Base-by-base conservation (phyloP, 2,797 vertebrate species). In the Urocyon cinereoargenteus region DNA sequence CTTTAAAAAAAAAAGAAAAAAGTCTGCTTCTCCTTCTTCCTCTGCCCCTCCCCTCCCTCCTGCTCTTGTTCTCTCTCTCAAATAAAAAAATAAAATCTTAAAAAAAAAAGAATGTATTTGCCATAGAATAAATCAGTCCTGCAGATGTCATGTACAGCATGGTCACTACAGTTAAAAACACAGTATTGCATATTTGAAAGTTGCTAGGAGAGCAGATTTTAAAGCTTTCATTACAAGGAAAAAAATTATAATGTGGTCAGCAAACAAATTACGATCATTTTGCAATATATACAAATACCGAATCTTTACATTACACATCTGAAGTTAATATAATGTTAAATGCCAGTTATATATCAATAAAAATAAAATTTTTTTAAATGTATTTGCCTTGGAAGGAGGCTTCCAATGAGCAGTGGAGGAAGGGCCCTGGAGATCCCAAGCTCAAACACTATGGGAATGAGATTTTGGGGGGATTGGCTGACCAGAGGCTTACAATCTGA, bases 371-470 rank as follows among this genome's bases (percentile, higher is more conserved):
- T 1, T 77, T 77, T 77, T 31, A 31, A 75, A 51, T 26, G 22
- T 14, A 62, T 88, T 78, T 12, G 8, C 72, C 49, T 75, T 78
- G n/a, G 31, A 75, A 86, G 8, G 18, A 55, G 1, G 24, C 53
- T 90, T 86, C 16, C 11, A 4, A 8, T 7, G 53, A 40, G 36
- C n/a, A 21, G 28, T 28, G 75, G 11, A 77, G 28, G 75, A 68
- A 68, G 66, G 22, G 2, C 28, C 10, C 6, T 16, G 40, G 45
- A 70, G 21, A 57, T 36, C 28, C 45, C 8, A 13, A 70, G 15
- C 14, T 34, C 0, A 1, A 55, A 49, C 24, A 19, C 21, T 4
- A 0, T 31, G 61, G 24, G 31, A 31, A 51, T 2, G 8, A 72
- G 6, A 64, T 18, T 73, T 73, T 18, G 0, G 3, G 84, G 90